phyloP scores from a whole-genome alignment of 1,140 invertebrate genomes.

The Acromyrmex echinatior region DNA sequence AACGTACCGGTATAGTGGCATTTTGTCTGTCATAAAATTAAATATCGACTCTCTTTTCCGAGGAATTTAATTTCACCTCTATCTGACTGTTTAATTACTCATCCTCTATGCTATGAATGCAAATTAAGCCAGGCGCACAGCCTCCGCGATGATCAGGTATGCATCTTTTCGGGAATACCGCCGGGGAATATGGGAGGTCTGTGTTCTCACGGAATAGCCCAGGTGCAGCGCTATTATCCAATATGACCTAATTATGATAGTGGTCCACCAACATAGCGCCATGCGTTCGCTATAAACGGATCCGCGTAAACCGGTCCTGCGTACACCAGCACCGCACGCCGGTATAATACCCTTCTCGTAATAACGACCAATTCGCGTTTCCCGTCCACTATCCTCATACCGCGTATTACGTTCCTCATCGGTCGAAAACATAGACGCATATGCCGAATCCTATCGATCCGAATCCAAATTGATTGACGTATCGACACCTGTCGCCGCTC shows the following conservation, averaged over 20 bases:
- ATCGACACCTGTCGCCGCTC: conserved; percentile 65
- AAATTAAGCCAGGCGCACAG: conserved; percentile 25
- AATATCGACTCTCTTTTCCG: not conserved
- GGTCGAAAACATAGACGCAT: conserved; percentile 33
- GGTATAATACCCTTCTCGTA: conserved; percentile 68
- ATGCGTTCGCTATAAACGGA: conserved; percentile 73
- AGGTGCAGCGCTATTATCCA: conserved; percentile 58
- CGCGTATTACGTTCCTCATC: conserved; percentile 43
- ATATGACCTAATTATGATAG: conserved; percentile 80
- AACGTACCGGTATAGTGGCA: too few relatives aligned
- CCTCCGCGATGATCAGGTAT: conserved; percentile 10
- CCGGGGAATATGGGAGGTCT: conserved; percentile 13
- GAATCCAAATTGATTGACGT: conserved; percentile 60
- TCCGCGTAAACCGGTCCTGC: conserved; percentile 69
- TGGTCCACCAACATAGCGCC: conserved; percentile 66
- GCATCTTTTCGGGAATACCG: conserved; percentile 22
- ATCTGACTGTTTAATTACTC: not conserved
- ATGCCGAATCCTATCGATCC: conserved; percentile 48
- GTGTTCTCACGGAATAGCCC: conserved; percentile 58
- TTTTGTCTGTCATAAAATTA: conserved; percentile 15
- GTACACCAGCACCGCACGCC: conserved; percentile 53
- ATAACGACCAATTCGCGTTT: conserved; percentile 71
- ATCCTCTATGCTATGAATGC: not conserved
- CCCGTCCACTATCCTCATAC: conserved; percentile 12
- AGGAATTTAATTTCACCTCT: conserved; percentile 4